Conservation (phyloP, 2,797 vertebrate genomes). For the Aeoliscus strigatus region DNA sequence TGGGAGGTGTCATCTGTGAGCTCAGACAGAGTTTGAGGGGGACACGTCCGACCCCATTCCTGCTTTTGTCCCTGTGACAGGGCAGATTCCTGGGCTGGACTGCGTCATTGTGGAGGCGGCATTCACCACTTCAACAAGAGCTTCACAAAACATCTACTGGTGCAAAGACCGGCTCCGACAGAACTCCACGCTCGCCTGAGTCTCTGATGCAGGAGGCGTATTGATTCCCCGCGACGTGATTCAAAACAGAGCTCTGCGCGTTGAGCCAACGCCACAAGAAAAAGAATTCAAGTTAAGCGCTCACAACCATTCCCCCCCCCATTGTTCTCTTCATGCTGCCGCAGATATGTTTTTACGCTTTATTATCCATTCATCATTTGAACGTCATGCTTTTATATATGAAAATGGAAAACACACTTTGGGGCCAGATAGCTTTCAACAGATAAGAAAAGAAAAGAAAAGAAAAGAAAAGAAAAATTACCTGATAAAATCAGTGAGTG, state of each 20-base stretch:
- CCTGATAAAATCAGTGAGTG: constrained; percentile 41
- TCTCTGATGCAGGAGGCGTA: constrained; percentile 23
- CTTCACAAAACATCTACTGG: no score
- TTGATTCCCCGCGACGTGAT: constrained; percentile 51
- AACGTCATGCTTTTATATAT: constrained; percentile 17
- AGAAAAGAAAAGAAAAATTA: constrained; percentile 26
- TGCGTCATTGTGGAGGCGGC: constrained; percentile 21
- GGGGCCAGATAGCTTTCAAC: no score
- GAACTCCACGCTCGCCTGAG: constrained; percentile 35
- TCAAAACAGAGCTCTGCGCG: constrained; percentile 24
- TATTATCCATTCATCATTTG: constrained; percentile 24
- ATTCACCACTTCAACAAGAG: no score
- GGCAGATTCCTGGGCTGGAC: constrained; percentile 53
- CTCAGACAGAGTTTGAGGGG: constrained; percentile 54
- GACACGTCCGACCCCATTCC: constrained; percentile 63
- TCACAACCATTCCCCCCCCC: not conserved
- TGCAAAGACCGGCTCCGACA: no score
- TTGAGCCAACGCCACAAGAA: constrained; percentile 18
- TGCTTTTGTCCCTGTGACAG: constrained; percentile 63
- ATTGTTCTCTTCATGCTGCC: constrained; percentile 31
- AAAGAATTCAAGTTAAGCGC: constrained; percentile 27
- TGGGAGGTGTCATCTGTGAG: constrained; percentile 18
- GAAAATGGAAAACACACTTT: constrained; percentile 22
- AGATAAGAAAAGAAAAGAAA: not conserved
- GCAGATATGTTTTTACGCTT: constrained; percentile 40